A percentile compares a stretch with the other conserved stretches of the same genome.
phyloP scores from a whole-genome alignment of 1,140 invertebrate species.

The Telenomus remus region DNA sequence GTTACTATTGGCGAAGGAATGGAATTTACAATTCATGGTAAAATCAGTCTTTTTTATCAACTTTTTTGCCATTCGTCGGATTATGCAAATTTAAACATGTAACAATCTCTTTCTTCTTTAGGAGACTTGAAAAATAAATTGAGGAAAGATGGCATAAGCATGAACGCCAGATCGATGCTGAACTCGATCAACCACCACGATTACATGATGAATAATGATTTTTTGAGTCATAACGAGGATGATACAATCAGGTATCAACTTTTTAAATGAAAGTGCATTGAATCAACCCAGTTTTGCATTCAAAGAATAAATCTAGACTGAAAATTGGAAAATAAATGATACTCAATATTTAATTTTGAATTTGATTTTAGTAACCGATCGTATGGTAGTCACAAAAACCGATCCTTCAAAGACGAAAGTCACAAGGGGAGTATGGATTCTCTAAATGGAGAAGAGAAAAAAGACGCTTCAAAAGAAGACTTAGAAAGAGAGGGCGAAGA shows the following conservation, averaged over 20 bases:
- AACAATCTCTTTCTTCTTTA: too few species aligned
- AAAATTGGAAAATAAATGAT: not conserved
- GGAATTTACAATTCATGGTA: slow-evolving; percentile 93
- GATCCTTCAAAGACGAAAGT: slow-evolving; percentile 90
- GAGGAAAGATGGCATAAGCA: slow-evolving; percentile 83
- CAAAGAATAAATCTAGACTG: too few species aligned
- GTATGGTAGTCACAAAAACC: slow-evolving; percentile 93
- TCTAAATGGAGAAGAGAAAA: slow-evolving; percentile 89
- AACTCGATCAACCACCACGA: slow-evolving; percentile 85
- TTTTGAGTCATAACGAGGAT: slow-evolving; percentile 81
- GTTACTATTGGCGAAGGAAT: slow-evolving; percentile 92
- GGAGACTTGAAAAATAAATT: slow-evolving; percentile 84
- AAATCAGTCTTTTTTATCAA: too few species aligned
- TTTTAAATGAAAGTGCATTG: slow-evolving; percentile 2
- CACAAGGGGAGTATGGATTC: slow-evolving; percentile 90
- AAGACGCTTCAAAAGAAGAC: slow-evolving; percentile 93
- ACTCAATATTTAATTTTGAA: slow-evolving; percentile 17
- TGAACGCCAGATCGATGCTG: slow-evolving; percentile 82
- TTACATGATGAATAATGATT: slow-evolving; percentile 83
- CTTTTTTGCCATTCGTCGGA: too few species aligned
- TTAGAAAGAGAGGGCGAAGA: slow-evolving; percentile 81
- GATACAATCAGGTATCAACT: slow-evolving; percentile 77
- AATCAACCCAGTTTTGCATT: too few species aligned
- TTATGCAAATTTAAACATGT: too few species aligned
- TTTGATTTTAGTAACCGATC: slow-evolving; percentile 86